These are phyloP conservation scores for Cydia strobilella DNA, from an alignment of 1,140 invertebrate genomes.

Conservation along the genomic window DNA sequence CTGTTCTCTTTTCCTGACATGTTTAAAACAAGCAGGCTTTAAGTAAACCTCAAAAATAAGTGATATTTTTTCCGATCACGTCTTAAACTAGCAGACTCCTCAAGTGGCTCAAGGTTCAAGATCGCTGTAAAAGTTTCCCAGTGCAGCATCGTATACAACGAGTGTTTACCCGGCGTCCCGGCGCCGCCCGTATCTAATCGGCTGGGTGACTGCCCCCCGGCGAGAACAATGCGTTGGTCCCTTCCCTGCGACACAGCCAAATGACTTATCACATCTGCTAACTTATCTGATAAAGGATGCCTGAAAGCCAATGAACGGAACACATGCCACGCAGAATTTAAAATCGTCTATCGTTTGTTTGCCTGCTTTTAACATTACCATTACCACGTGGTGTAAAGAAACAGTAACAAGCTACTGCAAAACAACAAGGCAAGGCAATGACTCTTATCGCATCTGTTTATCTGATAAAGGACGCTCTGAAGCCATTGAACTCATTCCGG, in stretches of 20 bases:
- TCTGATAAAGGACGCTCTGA: slow-evolving; percentile 9
- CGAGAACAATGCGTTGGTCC: slow-evolving; percentile 76
- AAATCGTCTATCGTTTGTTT: not conserved
- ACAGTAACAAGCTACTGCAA: not conserved
- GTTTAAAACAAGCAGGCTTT: no score
- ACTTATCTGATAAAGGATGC: slow-evolving; percentile 6
- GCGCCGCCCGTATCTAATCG: slow-evolving; percentile 66
- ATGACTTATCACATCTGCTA: slow-evolving; percentile 5
- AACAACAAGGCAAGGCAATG: slow-evolving; percentile 9
- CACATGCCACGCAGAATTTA: not conserved
- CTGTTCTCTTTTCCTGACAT: no score
- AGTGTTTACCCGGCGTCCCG: slow-evolving; percentile 58
- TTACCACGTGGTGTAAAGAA: slow-evolving; percentile 1
- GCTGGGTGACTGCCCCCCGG: slow-evolving; percentile 74
- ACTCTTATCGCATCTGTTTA: slow-evolving; percentile 21
- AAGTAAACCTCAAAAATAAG: no score
- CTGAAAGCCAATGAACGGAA: not conserved
- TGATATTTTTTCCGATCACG: not conserved
- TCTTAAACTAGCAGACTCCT: not conserved
- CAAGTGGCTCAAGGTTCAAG: slow-evolving; percentile 26
- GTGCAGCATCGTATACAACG: slow-evolving; percentile 6
- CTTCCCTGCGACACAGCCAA: slow-evolving; percentile 39
- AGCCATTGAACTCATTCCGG: slow-evolving; percentile 1
- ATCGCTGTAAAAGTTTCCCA: not conserved
- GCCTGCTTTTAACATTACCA: not conserved